Evolutionary conservation across 2,113 vertebrate species (phyloP), one percentile per base, ranked within the genome.

Genomic region (Triplophysa siluroides): DNA sequence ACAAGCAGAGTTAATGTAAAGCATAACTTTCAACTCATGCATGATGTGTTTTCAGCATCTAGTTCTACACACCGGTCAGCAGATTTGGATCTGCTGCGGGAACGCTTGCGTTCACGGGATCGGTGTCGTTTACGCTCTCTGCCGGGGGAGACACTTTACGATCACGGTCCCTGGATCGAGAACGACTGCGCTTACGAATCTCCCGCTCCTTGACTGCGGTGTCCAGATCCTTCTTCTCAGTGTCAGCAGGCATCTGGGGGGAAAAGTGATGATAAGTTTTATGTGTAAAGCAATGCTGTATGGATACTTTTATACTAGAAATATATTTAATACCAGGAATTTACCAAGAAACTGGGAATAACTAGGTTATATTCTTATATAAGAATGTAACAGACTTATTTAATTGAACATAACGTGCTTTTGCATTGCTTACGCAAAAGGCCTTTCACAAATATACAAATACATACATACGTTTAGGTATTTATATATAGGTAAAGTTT

Each of bases 171-270:
- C 95, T 84, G 3, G 97, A 96, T 0, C 93, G 92, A 19, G 93
- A 93, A 0, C 94, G 94, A 26, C 95, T 97, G 11, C 95, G 93
- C 78, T 95, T 98, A 75, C 95, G 91, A 4, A 61, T 1, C 69
- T 97, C 96, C 67, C 90, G 73, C 75, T 98, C 96, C 87, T 96
- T 98, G 3, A 90, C 94, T 0, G 94, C 95, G 0, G 74, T 70
- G 8, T 98, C 96, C 19, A 91, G 89, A 14, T 98, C 96, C 79
- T 96, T 98, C 88, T 95, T 97, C 61, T 99, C 97, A 2, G 90
- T 56, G 12, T 98, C 97, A 19, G 96, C 96, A 29, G 95, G 97
- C 97, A 99, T 99, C 97, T 98, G 80, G 0, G 16, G 16, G 12
- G 62, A 0, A 26, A n/a, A 4, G 2, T 21, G 33, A 38, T 7